Conservation (phyloP, 2,888 invertebrate genomes). For the Gastrophysa polygoni region DNA sequence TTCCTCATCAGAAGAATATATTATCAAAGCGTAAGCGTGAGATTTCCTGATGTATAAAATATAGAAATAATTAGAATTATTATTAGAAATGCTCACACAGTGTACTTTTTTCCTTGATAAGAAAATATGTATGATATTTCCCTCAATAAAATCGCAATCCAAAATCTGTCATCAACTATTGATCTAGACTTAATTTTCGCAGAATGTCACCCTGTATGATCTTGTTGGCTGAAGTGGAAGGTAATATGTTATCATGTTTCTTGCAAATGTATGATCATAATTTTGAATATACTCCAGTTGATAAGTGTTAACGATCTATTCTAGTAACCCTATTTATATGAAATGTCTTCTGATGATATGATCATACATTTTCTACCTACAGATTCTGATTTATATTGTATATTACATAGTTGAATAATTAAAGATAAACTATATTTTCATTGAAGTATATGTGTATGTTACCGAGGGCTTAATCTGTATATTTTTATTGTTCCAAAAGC, state of each 20-base stretch:
- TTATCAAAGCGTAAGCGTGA: too few relatives aligned
- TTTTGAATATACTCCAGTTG: not conserved
- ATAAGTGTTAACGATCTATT: not conserved
- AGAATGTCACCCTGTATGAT: not conserved
- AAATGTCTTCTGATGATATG: not conserved
- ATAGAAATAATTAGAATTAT: too few relatives aligned
- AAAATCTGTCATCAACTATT: too few relatives aligned
- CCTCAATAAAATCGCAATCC: too few relatives aligned
- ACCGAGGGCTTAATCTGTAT: constrained; percentile 55
- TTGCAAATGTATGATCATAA: not conserved
- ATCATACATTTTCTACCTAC: constrained; percentile 33
- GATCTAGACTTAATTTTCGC: too few relatives aligned
- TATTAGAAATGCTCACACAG: too few relatives aligned
- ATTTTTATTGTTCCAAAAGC: constrained; percentile 57
- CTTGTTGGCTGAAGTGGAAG: not conserved
- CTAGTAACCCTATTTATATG: too few relatives aligned
- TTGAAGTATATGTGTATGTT: constrained; percentile 55
- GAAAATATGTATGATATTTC: too few relatives aligned
- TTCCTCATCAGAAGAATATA: too few relatives aligned
- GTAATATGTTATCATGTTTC: not conserved
- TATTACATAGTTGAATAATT: constrained; percentile 33
- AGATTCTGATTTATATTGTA: constrained; percentile 47
- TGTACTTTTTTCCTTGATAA: too few relatives aligned
- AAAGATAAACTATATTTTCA: constrained; percentile 53
- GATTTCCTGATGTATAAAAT: too few relatives aligned